Evolutionary conservation across 1,140 invertebrate species (phyloP).

Genomic region (Calliphora vicina): DNA sequence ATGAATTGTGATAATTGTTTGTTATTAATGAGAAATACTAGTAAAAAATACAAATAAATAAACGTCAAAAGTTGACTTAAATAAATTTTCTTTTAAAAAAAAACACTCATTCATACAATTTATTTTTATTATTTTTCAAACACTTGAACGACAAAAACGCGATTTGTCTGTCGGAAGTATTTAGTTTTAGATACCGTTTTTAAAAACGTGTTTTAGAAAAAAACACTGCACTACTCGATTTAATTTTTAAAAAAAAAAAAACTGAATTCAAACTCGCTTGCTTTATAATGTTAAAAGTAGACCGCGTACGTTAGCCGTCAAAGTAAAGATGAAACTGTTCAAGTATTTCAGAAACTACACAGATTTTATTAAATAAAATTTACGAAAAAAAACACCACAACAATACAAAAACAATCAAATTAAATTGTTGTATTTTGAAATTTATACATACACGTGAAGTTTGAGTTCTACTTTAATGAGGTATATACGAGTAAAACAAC

Average conservation of each 20-base stretch:
- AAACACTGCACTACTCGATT: neutral
- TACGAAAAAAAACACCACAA: neutral
- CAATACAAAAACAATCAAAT: neutral
- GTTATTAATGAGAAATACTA: no score
- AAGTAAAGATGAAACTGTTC: constrained; percentile 30
- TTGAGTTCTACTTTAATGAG: neutral
- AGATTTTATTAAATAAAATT: constrained; percentile 25
- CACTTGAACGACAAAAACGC: neutral
- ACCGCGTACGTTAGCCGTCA: neutral
- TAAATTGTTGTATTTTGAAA: neutral
- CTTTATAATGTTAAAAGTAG: neutral
- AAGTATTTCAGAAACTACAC: constrained; percentile 4
- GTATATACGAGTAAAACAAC: no score
- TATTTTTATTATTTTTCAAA: neutral
- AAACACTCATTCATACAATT: neutral
- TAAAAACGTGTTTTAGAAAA: neutral
- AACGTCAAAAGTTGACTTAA: no score
- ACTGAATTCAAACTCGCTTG: neutral
- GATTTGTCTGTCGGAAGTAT: neutral
- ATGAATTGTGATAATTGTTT: no score
- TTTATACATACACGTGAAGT: neutral
- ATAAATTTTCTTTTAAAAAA: no score
- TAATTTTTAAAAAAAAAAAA: neutral
- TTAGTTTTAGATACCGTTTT: neutral
- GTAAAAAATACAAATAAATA: no score